phyloP scores from a whole-genome alignment of 2,113 vertebrate genomes.

The Tragulus kanchil region DNA sequence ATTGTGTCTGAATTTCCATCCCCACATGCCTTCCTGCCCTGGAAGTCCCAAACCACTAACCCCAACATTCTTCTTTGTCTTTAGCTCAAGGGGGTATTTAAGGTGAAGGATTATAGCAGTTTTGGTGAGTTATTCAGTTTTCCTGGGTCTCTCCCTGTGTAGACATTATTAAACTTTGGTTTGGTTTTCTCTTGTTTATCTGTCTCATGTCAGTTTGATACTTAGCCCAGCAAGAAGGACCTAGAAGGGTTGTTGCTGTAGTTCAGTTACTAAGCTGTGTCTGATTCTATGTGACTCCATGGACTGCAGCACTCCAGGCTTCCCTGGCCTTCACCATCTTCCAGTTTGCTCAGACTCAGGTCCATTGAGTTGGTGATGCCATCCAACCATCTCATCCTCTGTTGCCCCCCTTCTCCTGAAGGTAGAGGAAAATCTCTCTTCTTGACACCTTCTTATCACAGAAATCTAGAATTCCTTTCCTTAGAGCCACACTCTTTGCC shows the following conservation, averaged over 20 bases:
- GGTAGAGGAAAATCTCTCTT: not conserved
- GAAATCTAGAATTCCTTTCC: not conserved
- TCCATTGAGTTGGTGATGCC: not conserved
- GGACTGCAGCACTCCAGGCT: not conserved
- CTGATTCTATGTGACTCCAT: not conserved
- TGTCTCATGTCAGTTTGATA: not conserved
- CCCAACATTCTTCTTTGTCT: not conserved
- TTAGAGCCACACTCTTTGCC: fast-evolving
- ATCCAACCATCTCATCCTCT: not conserved
- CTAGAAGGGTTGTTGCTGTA: not conserved
- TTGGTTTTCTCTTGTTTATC: not conserved
- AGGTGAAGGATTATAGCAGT: not conserved
- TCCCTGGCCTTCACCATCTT: not conserved
- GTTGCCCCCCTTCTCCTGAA: not conserved
- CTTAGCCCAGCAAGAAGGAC: not conserved
- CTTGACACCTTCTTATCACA: no score
- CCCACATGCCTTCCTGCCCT: not conserved
- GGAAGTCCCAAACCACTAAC: not conserved
- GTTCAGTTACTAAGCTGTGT: not conserved
- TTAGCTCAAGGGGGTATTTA: not conserved
- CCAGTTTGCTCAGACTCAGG: not conserved
- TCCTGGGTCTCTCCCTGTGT: not conserved
- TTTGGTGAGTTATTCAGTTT: not conserved
- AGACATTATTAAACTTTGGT: not conserved
- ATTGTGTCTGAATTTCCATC: not conserved